Evolutionary conservation across 1,140 invertebrate species (phyloP).

Genomic region (Gryon sp.): DNA sequence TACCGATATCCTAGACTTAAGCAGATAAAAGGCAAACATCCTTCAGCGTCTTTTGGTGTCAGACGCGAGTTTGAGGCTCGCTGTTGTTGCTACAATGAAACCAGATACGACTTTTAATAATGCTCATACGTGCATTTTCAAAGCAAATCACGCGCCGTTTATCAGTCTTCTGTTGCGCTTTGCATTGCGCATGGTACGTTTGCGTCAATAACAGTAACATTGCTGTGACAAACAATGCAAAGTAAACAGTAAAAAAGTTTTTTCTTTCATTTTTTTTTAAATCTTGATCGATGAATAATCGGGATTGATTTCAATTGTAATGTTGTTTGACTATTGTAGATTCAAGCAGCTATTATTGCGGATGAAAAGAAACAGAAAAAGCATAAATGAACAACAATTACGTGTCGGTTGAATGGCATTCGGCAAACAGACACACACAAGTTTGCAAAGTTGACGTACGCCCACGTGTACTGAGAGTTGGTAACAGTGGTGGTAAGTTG

Average conservation of each 20-base stretch:
- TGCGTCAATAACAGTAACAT: no score
- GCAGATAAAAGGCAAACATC: conserved; percentile 64
- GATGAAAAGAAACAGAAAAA: neutral
- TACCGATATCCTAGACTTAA: conserved; percentile 62
- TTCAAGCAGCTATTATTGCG: no score
- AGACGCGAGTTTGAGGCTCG: conserved; percentile 2
- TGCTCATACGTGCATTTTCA: neutral
- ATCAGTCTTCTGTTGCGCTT: neutral
- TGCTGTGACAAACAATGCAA: no score
- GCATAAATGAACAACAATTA: conserved; percentile 19
- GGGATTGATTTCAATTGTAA: no score
- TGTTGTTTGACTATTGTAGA: no score
- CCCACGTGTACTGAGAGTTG: conserved; percentile 57
- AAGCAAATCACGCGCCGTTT: neutral
- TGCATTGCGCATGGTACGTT: no score
- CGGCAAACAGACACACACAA: conserved; percentile 1
- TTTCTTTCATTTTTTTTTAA: no score
- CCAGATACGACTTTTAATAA: conserved; percentile 15
- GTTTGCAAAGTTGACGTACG: conserved; percentile 43
- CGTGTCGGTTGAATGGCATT: conserved; percentile 31
- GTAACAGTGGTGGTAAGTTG: neutral
- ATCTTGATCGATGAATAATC: no score
- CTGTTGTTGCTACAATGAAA: conserved; percentile 9
- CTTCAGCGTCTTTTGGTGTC: conserved; percentile 63
- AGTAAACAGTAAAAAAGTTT: no score